Evolutionary conservation across 2,113 vertebrate species (phyloP), one percentile per base, ranked within the genome.

Genomic region (Callipepla squamata): DNA sequence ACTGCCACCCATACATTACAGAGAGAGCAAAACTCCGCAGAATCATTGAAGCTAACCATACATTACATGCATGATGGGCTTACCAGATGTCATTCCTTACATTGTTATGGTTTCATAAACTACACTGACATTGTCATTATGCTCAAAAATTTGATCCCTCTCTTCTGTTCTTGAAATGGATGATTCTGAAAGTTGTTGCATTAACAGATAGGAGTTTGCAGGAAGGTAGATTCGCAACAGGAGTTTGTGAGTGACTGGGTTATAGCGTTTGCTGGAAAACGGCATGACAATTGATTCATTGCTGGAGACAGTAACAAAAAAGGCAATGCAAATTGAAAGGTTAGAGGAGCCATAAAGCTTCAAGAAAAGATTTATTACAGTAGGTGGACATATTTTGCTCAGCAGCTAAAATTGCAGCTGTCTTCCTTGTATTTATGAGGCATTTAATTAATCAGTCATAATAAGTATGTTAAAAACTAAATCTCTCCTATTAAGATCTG

Each of bases 71-170:
- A 42, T 78, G 91, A 96, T 89, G 96, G 96, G 91, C 97, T 98
- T 91, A 95, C 97, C 98, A 98, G 98, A 98, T 98, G 98, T 97
- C 98, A 93, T 96, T 97, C 90, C 97, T 98, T 96, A 97, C 94
- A 58, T 81, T 79, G 93, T 93, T 94, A 94, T 77, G 96, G 96
- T 97, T 98, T 98, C 97, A 96, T 97, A 97, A 98, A 97, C 97
- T 94, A 80, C 92, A 86, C 96, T 97, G 97, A 98, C 97, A 95
- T 97, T 94, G 95, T 96, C 97, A 97, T 98, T 97, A 97, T 78
- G 91, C 96, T 97, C 94, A 94, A 90, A 92, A 84, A 97, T 97
- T 87, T 85, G 55, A 93, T 96, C 93, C 93, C 57, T 4, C 76
- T 96, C 94, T 21, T 32, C 95, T 68, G 0, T 20, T 69, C 80